Evolutionary conservation across 2,888 invertebrate species (phyloP), one percentile per base, ranked within the genome.

Genomic region (Ceraclea dissimilis): DNA sequence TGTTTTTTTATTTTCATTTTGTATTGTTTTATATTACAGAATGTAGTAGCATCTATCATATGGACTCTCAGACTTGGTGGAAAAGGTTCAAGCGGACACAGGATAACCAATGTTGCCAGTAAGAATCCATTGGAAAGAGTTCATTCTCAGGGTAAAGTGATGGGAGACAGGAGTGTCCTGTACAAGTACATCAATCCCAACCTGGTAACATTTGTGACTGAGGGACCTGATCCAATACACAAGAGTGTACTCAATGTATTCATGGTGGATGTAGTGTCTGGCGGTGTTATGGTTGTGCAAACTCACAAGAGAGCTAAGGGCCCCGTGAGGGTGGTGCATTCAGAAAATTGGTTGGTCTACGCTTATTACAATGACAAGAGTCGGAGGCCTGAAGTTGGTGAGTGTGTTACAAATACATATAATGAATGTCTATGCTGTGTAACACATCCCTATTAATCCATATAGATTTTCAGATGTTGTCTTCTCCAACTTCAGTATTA

Each of bases 141-240:
- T 16, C 96, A 97, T 72, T 95, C 96, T 1, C 93, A 95, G 69
- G 99, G 98, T 20, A 83, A 94, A 63, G 97, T 97, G 51, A 77
- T 98, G 63, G 89, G 90, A 33, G 98, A 99, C 77, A 83, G 99
- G 61, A 93, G 93, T 65, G 99, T 99, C 53, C 83, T 98, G 34
- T 99, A 99, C 78, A 99, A 99, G 74, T 98, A 99, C 72, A 83
- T 92, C 64, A 99, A 99, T 79, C 99, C 99, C 22, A 99, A 99
- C 76, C 79, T 99, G 63, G 85, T 96, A 60, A 91, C 92, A 13
- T 80, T 96, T 60, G 81, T 90, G 21, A 88, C 92, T 0, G 82
- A 90, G 67, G 86, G 86, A 26, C 79, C 83, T 16, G 90, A 92
- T 67, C 79, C 80, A 8, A 69, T 83, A 52, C 86, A 90, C 64